phyloP scores from a whole-genome alignment of 2,888 invertebrate genomes.

The Caenorhabditis sp. region DNA sequence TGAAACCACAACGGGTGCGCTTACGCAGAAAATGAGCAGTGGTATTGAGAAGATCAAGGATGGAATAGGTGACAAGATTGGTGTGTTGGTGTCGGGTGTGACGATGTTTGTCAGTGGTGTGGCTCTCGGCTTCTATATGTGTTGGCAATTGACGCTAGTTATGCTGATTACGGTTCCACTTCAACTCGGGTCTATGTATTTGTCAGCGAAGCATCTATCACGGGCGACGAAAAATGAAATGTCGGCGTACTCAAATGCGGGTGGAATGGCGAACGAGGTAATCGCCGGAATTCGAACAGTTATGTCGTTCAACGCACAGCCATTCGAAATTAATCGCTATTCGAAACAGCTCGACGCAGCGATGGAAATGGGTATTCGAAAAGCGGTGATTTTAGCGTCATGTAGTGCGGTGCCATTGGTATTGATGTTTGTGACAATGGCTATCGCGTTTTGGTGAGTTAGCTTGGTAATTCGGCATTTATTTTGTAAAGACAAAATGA shows the following conservation, averaged over 20 bases:
- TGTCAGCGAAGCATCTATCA: conserved; percentile 72
- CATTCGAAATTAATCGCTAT: conserved; percentile 59
- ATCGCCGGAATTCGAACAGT: conserved; percentile 69
- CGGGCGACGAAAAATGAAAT: conserved; percentile 73
- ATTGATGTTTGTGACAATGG: conserved; percentile 71
- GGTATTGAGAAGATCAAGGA: conserved; percentile 68
- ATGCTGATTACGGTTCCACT: conserved; percentile 70
- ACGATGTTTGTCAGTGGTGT: conserved; percentile 59
- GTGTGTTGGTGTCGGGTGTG: conserved; percentile 49
- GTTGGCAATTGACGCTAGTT: conserved; percentile 65
- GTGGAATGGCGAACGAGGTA: conserved; percentile 71
- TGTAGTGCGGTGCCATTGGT: conserved; percentile 62
- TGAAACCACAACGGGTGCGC: conserved; percentile 73
- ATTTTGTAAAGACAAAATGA: too few relatives aligned
- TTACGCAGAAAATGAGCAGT: conserved; percentile 73
- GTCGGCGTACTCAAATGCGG: conserved; percentile 69
- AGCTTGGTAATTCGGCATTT: too few relatives aligned
- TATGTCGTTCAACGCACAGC: conserved; percentile 66
- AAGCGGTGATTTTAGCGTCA: conserved; percentile 62
- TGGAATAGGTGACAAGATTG: conserved; percentile 65
- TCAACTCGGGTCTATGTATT: conserved; percentile 68
- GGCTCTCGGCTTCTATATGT: conserved; percentile 52
- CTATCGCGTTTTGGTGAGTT: conserved; percentile 65
- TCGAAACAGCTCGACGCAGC: conserved; percentile 66
- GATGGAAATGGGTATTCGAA: conserved; percentile 66